Base-by-base conservation (phyloP, 2,113 vertebrate species). In the Scophthalmus maximus region DNA sequence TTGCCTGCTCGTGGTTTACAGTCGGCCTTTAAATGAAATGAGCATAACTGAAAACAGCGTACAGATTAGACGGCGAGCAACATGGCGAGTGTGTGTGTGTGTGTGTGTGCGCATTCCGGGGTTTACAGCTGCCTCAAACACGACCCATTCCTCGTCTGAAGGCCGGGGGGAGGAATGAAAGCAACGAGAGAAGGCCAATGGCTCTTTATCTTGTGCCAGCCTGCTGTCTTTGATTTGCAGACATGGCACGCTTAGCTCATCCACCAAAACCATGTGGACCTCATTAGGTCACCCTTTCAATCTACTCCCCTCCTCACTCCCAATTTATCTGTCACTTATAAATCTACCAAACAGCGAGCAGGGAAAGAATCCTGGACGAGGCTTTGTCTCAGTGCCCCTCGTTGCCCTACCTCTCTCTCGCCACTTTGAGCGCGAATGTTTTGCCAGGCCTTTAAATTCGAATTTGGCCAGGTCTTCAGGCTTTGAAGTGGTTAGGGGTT, bases 171-270 rank as follows among this genome's bases (percentile, higher is more conserved):
- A 51, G 62, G 42, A 84, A 73, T 23, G 34, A 72, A 77, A 76
- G 79, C 55, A 46, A 23, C 22, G 63, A 63, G 44, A 68, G 44
- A 22, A 53, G 73, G 78, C 72, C 44, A 27, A 29, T 5, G 0
- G 18, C 58, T 75, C 84, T 92, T 92, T 59, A 92, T 93, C 92
- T 83, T 4, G 5, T 91, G 93, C 93, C 93, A 93, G 85, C 65
- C 62, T 72, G 38, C 40, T 78, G 82, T 80, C 82, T 90, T 90
- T 90, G 86, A 91, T 89, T 87, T 51, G 25, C 34, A 75, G 63
- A 69, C 53, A 55, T 66, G 46, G 76, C 65, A 59, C 27, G 25
- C 85, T 87, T 79, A 86, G 80, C 76, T 92, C 88, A 87, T 89
- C 85, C 73, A 69, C 26, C 46, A 38, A 59, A 73, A 66, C 71